Conservation (phyloP, 2,797 vertebrate species). For the Merluccius polli region DNA sequence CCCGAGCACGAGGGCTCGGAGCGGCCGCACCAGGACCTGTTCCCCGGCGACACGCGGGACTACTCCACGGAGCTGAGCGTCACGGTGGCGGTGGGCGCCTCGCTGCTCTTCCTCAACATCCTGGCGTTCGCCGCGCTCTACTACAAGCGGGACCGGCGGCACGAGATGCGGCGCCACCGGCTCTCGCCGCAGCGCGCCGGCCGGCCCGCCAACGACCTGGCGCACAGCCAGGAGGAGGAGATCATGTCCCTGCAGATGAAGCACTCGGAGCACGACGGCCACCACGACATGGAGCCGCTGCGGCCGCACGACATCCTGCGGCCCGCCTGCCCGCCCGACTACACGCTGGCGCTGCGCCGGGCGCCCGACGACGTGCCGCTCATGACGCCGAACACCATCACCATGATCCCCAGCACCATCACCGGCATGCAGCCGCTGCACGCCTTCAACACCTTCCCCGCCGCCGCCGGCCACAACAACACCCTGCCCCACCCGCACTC, state of each 20-base stretch:
- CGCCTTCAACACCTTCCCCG: conserved; percentile 86
- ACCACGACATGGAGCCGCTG: conserved; percentile 83
- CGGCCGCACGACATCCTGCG: conserved; percentile 82
- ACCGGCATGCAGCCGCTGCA: conserved; percentile 87
- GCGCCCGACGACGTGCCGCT: conserved; percentile 89
- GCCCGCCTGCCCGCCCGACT: conserved; percentile 88
- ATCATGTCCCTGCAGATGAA: conserved; percentile 92
- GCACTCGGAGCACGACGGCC: conserved; percentile 80
- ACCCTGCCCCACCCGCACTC: conserved; percentile 91
- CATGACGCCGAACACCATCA: conserved; percentile 89
- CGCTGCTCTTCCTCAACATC: conserved; percentile 92
- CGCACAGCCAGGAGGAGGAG: conserved; percentile 88
- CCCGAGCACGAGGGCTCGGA: conserved; percentile 69
- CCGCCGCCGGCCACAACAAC: conserved; percentile 89
- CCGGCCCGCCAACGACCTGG: conserved; percentile 79
- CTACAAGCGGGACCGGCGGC: conserved; percentile 89
- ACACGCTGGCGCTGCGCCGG: conserved; percentile 85
- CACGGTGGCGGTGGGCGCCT: conserved; percentile 88
- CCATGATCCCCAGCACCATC: conserved; percentile 88
- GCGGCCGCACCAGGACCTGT: conserved; percentile 68
- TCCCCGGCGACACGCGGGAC: conserved; percentile 84
- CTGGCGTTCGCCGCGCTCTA: conserved; percentile 91
- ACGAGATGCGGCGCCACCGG: conserved; percentile 83
- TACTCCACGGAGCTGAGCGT: conserved; percentile 92
- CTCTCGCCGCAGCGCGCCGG: conserved; percentile 79